Percentiles rank a stretch among this genome's conserved stretches.
Evolutionary conservation across 2,888 invertebrate species (phyloP).

Genomic region (Acanthococcus lagerstroemiae): DNA sequence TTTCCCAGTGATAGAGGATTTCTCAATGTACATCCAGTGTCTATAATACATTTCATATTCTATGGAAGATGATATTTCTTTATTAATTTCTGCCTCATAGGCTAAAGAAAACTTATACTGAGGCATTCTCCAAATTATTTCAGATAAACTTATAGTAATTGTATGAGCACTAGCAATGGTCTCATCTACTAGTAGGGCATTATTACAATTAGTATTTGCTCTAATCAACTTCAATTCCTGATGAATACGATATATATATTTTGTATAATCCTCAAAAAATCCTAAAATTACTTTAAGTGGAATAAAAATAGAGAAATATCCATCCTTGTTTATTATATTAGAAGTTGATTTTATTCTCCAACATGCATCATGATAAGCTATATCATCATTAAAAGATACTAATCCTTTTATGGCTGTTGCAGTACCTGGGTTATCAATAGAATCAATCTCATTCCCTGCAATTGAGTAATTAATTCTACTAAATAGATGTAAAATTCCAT

Average conservation of each 20-base stretch:
- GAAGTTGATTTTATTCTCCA: not conserved
- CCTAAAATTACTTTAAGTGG: not conserved
- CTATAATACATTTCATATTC: slow-evolving; percentile 9
- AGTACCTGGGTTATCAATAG: slow-evolving; percentile 9
- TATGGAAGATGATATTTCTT: slow-evolving; percentile 7
- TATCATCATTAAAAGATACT: not conserved
- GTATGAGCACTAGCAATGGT: not conserved
- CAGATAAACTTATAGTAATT: slow-evolving; percentile 1
- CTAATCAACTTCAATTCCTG: slow-evolving; percentile 10
- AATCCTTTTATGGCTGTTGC: not conserved
- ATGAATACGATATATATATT: slow-evolving; percentile 8
- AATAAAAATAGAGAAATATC: slow-evolving; percentile 1
- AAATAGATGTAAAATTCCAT: slow-evolving; percentile 14
- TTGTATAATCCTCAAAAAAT: not conserved
- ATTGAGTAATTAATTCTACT: slow-evolving; percentile 18
- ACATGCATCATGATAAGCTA: not conserved
- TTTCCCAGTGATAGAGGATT: not conserved
- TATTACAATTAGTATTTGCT: slow-evolving; percentile 9
- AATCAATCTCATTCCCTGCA: slow-evolving; percentile 11
- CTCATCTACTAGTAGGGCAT: not conserved
- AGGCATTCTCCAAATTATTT: slow-evolving; percentile 14
- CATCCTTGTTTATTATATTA: not conserved
- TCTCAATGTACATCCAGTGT: slow-evolving; percentile 1
- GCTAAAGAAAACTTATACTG: slow-evolving; percentile 13
- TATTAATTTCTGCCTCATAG: slow-evolving; percentile 7